These are phyloP conservation scores for Drosophila ananassae DNA, from an alignment of 1,140 invertebrate species.

Conservation along the genomic window DNA sequence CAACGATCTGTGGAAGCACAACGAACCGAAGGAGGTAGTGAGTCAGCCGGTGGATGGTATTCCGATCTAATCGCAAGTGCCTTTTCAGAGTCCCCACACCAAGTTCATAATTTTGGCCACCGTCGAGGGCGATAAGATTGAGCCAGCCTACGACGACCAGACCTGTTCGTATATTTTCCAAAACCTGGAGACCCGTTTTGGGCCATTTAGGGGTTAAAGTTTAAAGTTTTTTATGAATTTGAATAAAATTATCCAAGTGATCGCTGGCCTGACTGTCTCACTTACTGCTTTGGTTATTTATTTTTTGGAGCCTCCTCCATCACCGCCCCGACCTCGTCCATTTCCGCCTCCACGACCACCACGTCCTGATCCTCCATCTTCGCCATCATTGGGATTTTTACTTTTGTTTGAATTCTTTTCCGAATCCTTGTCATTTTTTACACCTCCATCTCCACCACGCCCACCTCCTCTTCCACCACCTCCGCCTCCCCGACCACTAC, in stretches of 20 bases:
- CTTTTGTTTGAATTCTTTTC: not conserved
- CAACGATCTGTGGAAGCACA: constrained; percentile 59
- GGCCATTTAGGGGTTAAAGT: constrained; percentile 26
- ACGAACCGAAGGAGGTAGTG: constrained; percentile 54
- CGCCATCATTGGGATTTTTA: not conserved
- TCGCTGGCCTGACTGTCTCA: not conserved
- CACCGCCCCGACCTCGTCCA: constrained; percentile 3
- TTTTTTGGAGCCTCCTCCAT: not conserved
- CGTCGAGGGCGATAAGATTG: constrained; percentile 55
- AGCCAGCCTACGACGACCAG: constrained; percentile 57
- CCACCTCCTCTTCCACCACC: not conserved
- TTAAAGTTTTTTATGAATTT: not conserved
- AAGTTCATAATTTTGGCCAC: constrained; percentile 59
- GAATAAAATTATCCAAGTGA: not conserved
- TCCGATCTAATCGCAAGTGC: not conserved
- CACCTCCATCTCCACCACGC: not conserved
- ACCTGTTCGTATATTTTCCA: constrained; percentile 51
- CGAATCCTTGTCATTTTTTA: not conserved
- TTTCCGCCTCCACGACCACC: constrained; percentile 6
- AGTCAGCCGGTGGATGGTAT: not conserved
- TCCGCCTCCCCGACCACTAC: not conserved
- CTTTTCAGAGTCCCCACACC: constrained; percentile 36
- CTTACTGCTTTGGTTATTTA: not conserved
- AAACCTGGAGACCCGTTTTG: constrained; percentile 54
- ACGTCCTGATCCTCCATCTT: constrained; percentile 10